Percentiles rank a stretch among this genome's conserved stretches.
phyloP scores from a whole-genome alignment of 1,140 invertebrate species.

The Ladona fulva region DNA sequence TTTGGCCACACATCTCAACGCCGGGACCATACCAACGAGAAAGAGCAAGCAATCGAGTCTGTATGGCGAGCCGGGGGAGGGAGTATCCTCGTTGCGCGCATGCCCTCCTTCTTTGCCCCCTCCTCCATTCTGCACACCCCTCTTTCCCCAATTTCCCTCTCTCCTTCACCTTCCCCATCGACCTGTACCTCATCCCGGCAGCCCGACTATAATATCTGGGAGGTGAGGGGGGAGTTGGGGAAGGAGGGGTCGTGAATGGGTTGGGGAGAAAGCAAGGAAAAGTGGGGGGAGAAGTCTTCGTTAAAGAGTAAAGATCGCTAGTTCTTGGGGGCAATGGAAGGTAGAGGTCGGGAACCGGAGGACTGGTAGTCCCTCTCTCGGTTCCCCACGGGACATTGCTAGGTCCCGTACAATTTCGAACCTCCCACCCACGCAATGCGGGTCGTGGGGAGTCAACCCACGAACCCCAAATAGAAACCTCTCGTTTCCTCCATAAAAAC shows the following conservation, averaged over 20 bases:
- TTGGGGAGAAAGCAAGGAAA: background rate
- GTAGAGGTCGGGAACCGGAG: background rate
- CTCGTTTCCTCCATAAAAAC: background rate
- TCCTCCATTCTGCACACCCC: background rate
- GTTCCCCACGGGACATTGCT: background rate
- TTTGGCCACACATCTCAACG: background rate
- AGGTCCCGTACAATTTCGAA: background rate
- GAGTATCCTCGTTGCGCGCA: background rate
- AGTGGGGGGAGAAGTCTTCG: background rate
- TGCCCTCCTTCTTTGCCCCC: background rate
- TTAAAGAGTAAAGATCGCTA: conserved; percentile 10
- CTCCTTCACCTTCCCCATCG: background rate
- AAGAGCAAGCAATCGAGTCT: background rate
- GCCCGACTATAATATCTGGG: background rate
- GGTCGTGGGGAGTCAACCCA: background rate
- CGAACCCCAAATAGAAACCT: background rate
- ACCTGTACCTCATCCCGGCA: background rate
- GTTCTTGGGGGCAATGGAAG: conserved; percentile 2
- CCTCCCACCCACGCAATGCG: background rate
- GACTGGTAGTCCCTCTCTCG: background rate
- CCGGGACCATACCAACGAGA: background rate
- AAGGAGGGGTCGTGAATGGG: background rate
- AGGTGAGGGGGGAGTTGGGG: background rate
- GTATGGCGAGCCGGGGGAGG: background rate
- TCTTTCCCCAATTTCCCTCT: background rate